Base-by-base conservation (phyloP, 2,888 invertebrate species). In the Agriopis aurantiaria region DNA sequence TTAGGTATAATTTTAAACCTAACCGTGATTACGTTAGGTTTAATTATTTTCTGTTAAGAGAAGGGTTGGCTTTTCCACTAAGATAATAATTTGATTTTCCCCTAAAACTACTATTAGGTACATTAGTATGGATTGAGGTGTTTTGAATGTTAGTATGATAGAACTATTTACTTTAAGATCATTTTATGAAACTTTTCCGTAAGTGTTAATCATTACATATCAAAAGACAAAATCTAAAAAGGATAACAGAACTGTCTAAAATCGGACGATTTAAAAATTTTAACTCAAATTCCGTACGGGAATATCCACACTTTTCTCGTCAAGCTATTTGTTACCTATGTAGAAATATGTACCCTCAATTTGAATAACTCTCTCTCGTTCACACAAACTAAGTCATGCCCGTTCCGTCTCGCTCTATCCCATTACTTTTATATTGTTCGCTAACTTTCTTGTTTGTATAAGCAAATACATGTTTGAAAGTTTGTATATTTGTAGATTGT, bases 381-480 rank as follows among this genome's bases (percentile, higher is more conserved):
- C 85, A 57, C 87, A 76, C 93, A 73, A 75, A 76, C 68, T 69
- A 63, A 69, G 68, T 68, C 73, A 63, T 51, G 79, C 75, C 77
- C 71, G 72, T 75, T 78, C 85, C 74, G 74, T 92, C 86, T 89
- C 90, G 71, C 80, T 93, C 93, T 92, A 90, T 90, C 90, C 92
- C 91, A 94, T 94, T 93, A 93, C 93, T 93, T 94, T 93, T 93
- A 94, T 94, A 93, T 93, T 93, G 94, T 94, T 94, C 94, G 93
- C 93, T 93, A 93, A 93, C 93, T 94, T 94, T 93, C 93, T 94
- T 94, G 94, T 93, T 93, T 94, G 93, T 93, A 90, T 93, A 93
- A 93, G 93, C 93, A 93, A 93, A 93, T 93, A 92, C 91, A 92
- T 90, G 91, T 94, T 93, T 93, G 93, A 93, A 94, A 93, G 93